Evolutionary conservation across 2,797 vertebrate species (phyloP), one percentile per base, ranked within the genome.

Genomic region (Gymnothorax reevesii): DNA sequence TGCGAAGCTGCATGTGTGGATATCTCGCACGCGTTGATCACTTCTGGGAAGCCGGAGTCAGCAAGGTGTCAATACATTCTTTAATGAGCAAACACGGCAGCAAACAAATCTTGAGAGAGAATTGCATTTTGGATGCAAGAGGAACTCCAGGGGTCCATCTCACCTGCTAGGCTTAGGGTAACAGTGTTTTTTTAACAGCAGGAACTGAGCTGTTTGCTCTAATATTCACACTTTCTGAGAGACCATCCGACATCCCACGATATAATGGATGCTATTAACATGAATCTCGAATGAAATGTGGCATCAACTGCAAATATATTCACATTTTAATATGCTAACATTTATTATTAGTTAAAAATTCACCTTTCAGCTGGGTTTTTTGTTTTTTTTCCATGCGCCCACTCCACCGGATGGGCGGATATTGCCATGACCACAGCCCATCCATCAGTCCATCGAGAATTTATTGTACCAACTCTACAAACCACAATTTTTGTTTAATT

Each of bases 51-150:
- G 84, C 83, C 83, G 84, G 90, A 89, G 91, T 90, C 89, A 88
- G 90, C 93, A 90, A 94, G 94, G 94, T 95, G 95, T 95, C 95
- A 95, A 90, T 93, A 92, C 92, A 92, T 89, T 90, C 87, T 89
- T 91, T 94, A 95, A 95, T 96, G 95, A 95, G 91, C 90, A 94
- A 95, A 95, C 94, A 94, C 95, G 95, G 91, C 93, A 92, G 91
- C 90, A 91, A 93, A 93, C 91, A 93, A 71, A 89, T 54, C 52
- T 49, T 64, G 2, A 0, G 15, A 59, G 62, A 57, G 54, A 66
- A 62, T 42, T 7, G 64, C 4, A 27, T 57, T 13, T 55, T 15
- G 3, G 25, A 83, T 22, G 49, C 86, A 42, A 25, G 79, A 33
- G 82, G 57, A 27, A 60, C 85, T 60, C 20, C 17, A 66, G 27